Percentiles rank a stretch among this genome's conserved stretches.
These are phyloP conservation scores for Paralvinella palmiformis DNA, from an alignment of 1,140 invertebrate genomes.

Conservation along the genomic window DNA sequence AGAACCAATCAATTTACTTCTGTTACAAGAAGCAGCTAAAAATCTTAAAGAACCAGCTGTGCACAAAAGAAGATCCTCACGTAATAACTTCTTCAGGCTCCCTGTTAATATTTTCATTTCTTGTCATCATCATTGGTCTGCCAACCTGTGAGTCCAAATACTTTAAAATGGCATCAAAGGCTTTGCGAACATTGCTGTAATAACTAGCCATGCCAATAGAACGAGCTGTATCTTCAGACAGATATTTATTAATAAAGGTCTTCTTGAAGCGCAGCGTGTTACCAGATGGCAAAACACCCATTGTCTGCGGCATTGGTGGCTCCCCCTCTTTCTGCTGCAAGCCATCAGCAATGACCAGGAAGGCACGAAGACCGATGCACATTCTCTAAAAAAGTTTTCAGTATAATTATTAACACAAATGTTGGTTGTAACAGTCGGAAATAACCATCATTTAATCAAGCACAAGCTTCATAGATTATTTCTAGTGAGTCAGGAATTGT, in stretches of 20 bases:
- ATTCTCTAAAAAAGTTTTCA: slow-evolving; percentile 62
- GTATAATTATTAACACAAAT: too few species aligned
- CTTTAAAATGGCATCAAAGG: slow-evolving; percentile 91
- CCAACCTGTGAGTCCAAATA: slow-evolving; percentile 96
- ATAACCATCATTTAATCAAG: too few species aligned
- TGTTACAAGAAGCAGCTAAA: too few species aligned
- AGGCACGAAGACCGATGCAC: slow-evolving; percentile 92
- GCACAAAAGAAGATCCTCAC: too few species aligned
- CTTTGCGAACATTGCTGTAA: slow-evolving; percentile 88
- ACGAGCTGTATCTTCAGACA: slow-evolving; percentile 42
- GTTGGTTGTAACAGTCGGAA: too few species aligned
- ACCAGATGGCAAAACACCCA: slow-evolving; percentile 87
- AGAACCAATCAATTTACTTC: too few species aligned
- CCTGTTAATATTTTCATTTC: slow-evolving; percentile 91
- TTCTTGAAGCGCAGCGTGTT: slow-evolving; percentile 90
- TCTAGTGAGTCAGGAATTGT: too few species aligned
- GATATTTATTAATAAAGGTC: slow-evolving; percentile 56
- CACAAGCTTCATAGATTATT: too few species aligned
- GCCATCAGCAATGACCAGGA: slow-evolving; percentile 96
- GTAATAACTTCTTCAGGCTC: slow-evolving; percentile 94
- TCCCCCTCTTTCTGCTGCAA: slow-evolving; percentile 97
- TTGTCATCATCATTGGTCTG: slow-evolving; percentile 89
- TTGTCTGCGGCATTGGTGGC: slow-evolving; percentile 93
- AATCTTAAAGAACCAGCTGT: too few species aligned
- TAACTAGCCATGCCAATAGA: slow-evolving; percentile 95